Conservation (phyloP, 2,888 invertebrate species). For the Plebejus melissa region DNA sequence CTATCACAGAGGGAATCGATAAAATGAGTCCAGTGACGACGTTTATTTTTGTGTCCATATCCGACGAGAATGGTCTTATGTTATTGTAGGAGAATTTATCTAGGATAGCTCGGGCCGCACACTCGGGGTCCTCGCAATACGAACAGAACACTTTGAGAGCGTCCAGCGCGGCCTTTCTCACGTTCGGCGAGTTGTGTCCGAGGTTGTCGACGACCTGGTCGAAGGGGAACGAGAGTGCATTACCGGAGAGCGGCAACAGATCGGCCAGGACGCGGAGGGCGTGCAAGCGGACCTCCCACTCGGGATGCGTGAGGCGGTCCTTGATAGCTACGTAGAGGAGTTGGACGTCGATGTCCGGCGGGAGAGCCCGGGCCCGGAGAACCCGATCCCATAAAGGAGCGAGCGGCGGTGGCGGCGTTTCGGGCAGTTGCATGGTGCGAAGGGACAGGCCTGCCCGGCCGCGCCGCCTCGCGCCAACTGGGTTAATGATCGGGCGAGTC, state of each 20-base stretch:
- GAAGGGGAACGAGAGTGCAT: constrained; percentile 84
- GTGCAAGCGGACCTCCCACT: constrained; percentile 91
- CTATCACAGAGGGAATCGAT: constrained; percentile 81
- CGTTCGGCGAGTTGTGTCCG: constrained; percentile 88
- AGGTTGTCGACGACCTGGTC: constrained; percentile 87
- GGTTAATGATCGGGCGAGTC: constrained; percentile 76
- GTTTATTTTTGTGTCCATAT: constrained; percentile 71
- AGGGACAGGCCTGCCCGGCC: constrained; percentile 68
- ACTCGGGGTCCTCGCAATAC: constrained; percentile 83
- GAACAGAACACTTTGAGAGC: constrained; percentile 85
- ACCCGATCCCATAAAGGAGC: constrained; percentile 91
- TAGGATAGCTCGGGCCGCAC: constrained; percentile 81
- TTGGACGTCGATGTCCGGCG: constrained; percentile 82
- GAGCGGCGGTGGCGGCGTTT: constrained; percentile 75
- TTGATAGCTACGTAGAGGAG: constrained; percentile 85
- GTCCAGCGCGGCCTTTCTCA: constrained; percentile 88
- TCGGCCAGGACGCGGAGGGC: constrained; percentile 88
- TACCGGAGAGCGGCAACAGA: constrained; percentile 85
- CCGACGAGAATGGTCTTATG: constrained; percentile 72
- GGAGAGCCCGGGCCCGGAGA: constrained; percentile 84
- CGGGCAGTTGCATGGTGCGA: constrained; percentile 72
- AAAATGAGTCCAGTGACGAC: constrained; percentile 83
- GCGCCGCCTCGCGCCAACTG: constrained; percentile 73
- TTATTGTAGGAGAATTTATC: constrained; percentile 82
- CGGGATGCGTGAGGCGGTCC: constrained; percentile 86